Percentiles rank a stretch among this genome's conserved stretches.
These are phyloP conservation scores for Calephelis virginiensis DNA, from an alignment of 1,140 invertebrate species.

Conservation along the genomic window DNA sequence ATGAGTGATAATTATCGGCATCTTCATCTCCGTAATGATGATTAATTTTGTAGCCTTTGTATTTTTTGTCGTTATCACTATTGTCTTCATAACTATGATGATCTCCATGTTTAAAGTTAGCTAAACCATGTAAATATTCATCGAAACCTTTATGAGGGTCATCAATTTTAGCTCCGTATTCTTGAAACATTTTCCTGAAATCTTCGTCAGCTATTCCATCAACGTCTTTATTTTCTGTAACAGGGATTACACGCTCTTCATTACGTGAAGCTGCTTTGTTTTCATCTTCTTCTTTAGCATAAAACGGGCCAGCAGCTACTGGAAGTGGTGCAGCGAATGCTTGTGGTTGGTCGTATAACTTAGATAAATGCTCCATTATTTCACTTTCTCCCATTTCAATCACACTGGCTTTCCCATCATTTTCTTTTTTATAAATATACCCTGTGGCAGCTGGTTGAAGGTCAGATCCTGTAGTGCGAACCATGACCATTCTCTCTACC, in stretches of 20 bases:
- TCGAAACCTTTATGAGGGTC: conserved; percentile 43
- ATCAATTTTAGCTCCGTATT: conserved; percentile 47
- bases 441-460: conserved; percentile 76
- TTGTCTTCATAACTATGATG: conserved; percentile 51
- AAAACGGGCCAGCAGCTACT: conserved; percentile 37
- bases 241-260: conserved; percentile 55
- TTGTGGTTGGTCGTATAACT: conserved; percentile 55
- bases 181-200: conserved; percentile 58
- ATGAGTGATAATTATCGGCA: conserved; percentile 54
- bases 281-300: conserved; percentile 47
- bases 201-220: conserved; percentile 62
- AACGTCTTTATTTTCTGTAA: conserved; percentile 56
- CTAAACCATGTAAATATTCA: conserved; percentile 53
- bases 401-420: conserved; percentile 65
- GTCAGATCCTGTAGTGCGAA: conserved; percentile 69
- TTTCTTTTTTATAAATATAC: conserved; percentile 77
- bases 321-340: conserved; percentile 46
- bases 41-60: conserved; percentile 62
- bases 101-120: conserved; percentile 44
- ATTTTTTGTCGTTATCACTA: conserved; percentile 53
- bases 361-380: conserved; percentile 66
- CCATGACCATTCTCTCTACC: conserved; percentile 74
- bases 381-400: conserved; percentile 72
- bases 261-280: conserved; percentile 44
- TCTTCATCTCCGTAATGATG: conserved; percentile 58